phyloP scores from a whole-genome alignment of 2,113 vertebrate genomes.

The Lepisosteus osseus region DNA sequence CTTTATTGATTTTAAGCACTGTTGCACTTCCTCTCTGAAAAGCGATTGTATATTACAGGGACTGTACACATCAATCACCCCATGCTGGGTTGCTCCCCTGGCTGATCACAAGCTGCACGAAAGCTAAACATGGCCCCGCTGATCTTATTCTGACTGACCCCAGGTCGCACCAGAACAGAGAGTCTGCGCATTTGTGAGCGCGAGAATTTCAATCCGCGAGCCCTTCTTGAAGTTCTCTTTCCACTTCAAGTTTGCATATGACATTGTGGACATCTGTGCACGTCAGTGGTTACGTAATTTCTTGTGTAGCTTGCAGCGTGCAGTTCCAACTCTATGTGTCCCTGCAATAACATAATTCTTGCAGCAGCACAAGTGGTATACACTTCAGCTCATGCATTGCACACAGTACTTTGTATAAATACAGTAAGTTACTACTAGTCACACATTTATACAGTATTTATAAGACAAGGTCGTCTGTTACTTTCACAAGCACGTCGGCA shows the following conservation, averaged over 20 bases:
- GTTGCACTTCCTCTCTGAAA: slow-evolving; percentile 70
- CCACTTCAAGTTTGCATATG: not conserved
- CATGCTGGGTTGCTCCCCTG: slow-evolving; percentile 44
- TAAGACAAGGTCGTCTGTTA: too few relatives aligned
- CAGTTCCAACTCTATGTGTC: too few relatives aligned
- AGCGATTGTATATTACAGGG: slow-evolving; percentile 65
- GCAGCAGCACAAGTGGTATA: too few relatives aligned
- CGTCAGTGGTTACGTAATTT: slow-evolving; percentile 33
- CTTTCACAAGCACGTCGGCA: not conserved
- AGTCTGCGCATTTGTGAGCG: slow-evolving; percentile 11
- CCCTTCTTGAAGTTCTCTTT: not conserved
- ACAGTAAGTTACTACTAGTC: too few relatives aligned
- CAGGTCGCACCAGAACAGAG: slow-evolving; percentile 4
- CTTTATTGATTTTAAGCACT: slow-evolving; percentile 70
- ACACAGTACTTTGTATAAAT: too few relatives aligned
- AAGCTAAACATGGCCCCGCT: slow-evolving; percentile 41
- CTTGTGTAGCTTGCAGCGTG: slow-evolving; percentile 37
- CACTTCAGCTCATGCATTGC: too few relatives aligned
- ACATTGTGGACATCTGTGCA: slow-evolving; percentile 2
- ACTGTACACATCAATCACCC: slow-evolving; percentile 67
- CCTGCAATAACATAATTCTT: too few relatives aligned
- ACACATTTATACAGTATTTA: too few relatives aligned
- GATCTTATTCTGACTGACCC: slow-evolving; percentile 13
- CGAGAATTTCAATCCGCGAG: slow-evolving; percentile 11
- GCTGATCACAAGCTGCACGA: slow-evolving; percentile 16